Evolutionary conservation across 2,888 invertebrate genomes (phyloP), one percentile per base, ranked within the genome.

Genomic region (Masnerella sp.): DNA sequence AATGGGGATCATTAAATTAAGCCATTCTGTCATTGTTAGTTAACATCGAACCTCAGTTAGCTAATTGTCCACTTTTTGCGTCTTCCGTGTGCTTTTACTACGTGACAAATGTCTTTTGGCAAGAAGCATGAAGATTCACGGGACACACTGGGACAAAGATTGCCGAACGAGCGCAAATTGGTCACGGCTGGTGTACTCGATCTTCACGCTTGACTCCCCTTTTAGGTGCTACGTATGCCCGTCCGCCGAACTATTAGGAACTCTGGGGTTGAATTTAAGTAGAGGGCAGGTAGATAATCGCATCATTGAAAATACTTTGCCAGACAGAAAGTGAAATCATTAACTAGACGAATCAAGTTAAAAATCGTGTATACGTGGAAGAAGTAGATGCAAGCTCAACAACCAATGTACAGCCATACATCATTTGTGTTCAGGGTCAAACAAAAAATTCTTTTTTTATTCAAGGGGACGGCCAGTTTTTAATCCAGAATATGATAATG

Each of bases 161-260:
- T 78, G 77, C 77, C 78, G 80, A 79, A 81, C 81, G 82, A 84
- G 85, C 85, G 84, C 84, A 85, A 85, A 86, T 85, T 85, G 85
- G 85, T 85, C 83, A 85, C 84, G 85, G 85, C 81, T 85, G 84
- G 86, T 85, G 83, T 81, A 80, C 79, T 81, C 81, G 82, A 83
- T 82, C 79, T 80, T 74, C 40, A 69, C 59, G 56, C 76, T 64
- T 56, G 65, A 76, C 77, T 73, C 65, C 76, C 74, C 68, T 47
- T 72, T 58, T 67, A 52, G 73, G 54, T 64, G 64, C 78, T 74
- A 74, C 77, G 76, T 78, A 79, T 82, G 80, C 81, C 82, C 78
- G 80, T 82, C 80, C 82, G 80, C 80, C 75, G 80, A 85, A 85
- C 84, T 85, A 85, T 85, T 85, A 85, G 82, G 79, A 79, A 77